These are phyloP conservation scores for Calyptommatus sinebrachiatus DNA, from an alignment of 2,113 vertebrate species.

Conservation along the genomic window DNA sequence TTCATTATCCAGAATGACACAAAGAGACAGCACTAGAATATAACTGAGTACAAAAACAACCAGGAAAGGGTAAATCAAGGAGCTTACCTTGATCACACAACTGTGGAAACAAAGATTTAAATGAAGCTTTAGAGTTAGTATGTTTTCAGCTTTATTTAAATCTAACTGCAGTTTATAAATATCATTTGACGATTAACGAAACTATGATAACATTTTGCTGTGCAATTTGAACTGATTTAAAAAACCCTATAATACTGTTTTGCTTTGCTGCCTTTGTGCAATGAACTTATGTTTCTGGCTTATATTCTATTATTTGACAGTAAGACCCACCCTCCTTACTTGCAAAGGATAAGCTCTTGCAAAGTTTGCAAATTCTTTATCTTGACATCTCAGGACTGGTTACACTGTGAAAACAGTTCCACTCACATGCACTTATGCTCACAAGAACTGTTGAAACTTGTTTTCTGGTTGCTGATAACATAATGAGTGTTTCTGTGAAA, in stretches of 20 bases:
- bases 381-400: constrained; percentile 24
- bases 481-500: constrained; percentile 18
- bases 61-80: neutral
- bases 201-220: neutral
- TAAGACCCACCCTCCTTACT: constrained; percentile 9
- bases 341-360: constrained; percentile 16
- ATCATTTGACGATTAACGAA: neutral
- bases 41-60: neutral
- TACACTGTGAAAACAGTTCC: constrained; percentile 3
- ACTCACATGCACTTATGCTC: neutral
- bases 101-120: neutral
- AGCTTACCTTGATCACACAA: neutral
- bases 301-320: neutral
- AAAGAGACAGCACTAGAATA: neutral
- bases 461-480: constrained; percentile 34
- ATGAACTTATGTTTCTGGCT: neutral
- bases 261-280: neutral
- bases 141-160: neutral
- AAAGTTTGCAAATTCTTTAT: constrained; percentile 27
- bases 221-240: constrained; percentile 23
- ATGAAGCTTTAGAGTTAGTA: neutral
- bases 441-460: neutral
- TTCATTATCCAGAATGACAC: neutral
- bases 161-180: neutral
- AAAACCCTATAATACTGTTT: neutral